Evolutionary conservation across 1,140 invertebrate species (phyloP), one percentile per base, ranked within the genome.

Genomic region (Bombyx mandarina): DNA sequence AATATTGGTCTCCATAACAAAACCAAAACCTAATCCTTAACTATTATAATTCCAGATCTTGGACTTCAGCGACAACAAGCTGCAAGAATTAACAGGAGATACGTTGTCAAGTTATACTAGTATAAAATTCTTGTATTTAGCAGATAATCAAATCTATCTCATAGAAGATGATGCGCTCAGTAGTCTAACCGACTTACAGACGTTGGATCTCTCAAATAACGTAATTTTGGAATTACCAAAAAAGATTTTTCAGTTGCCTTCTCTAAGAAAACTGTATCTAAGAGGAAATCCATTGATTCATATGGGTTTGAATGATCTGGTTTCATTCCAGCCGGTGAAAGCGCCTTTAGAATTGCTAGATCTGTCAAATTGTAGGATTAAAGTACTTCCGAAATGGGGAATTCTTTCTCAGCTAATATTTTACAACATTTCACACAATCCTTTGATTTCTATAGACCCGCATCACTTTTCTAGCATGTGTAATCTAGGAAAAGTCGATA

Each of bases 41-140:
- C 59, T 67, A 63, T 67, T 61, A 35, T 61, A 48, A 53, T 88
- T 88, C 44, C 82, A 92, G 91, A 89, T 91, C 58, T 76, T 92
- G n/a, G 91, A 92, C 69, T 88, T 91, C 78, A 89, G 90, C 45
- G 88, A 87, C 61, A 92, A 92, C 77, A 89, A 90, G 75, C 88
- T 92, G 58, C 86, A 88, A 72, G 90, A 91, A 72, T 61, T 92
- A 44, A 80, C 77, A 60, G 77, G 77, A 56, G 75, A 85, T 61
- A 91, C 91, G 54, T 88, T 92, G 63, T 75, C 80, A 35, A 78
- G 79, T 43, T 91, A 91, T 64, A 79, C 85, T 9, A 88, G 88
- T 65, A 71, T 92, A 52, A 89, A 89, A 64, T 89, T 86, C 71
- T 74, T 92, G 58, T 90, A 91, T 73, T 83, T 92, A 65, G 82